Evolutionary conservation across 2,113 vertebrate genomes (phyloP).

Genomic region (Odontesthes bonariensis): DNA sequence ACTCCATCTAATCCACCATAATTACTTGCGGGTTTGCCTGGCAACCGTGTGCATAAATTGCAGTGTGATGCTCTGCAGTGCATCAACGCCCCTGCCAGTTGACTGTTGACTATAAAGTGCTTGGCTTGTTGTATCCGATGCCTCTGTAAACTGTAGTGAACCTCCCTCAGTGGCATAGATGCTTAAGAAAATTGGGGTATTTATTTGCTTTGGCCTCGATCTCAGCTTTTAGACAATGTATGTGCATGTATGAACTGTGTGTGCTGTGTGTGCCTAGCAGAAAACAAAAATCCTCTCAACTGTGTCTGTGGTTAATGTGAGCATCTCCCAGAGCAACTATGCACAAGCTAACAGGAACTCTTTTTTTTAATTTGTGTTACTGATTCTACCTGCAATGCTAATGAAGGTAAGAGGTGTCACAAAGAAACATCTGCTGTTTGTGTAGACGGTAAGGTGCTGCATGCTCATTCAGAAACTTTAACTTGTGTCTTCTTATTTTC

Average conservation of each 20-base stretch:
- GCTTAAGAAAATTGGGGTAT: conserved; percentile 16
- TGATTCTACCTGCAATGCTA: neutral
- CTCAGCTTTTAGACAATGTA: conserved; percentile 8
- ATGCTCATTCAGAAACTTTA: neutral
- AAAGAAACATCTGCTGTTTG: neutral
- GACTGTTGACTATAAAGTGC: conserved; percentile 54
- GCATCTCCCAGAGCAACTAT: neutral
- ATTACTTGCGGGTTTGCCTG: conserved; percentile 64
- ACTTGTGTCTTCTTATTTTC: too few relatives aligned
- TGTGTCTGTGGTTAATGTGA: conserved; percentile 13
- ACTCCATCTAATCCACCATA: conserved; percentile 37
- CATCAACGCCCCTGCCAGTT: conserved; percentile 32
- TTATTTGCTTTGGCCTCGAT: conserved; percentile 47
- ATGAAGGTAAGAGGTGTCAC: conserved; percentile 13
- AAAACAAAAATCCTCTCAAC: neutral
- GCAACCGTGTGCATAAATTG: conserved; percentile 44
- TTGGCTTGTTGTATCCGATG: conserved; percentile 44
- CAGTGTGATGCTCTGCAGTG: conserved; percentile 20
- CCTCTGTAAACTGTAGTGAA: conserved; percentile 26
- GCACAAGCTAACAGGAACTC: neutral
- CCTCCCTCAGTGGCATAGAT: conserved; percentile 25
- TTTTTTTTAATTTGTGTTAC: neutral
- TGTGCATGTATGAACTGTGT: neutral
- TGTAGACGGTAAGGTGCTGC: neutral
- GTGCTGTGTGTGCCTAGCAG: neutral